Evolutionary conservation across 2,888 invertebrate genomes (phyloP).

Genomic region (Ormyrus pomaceus): DNA sequence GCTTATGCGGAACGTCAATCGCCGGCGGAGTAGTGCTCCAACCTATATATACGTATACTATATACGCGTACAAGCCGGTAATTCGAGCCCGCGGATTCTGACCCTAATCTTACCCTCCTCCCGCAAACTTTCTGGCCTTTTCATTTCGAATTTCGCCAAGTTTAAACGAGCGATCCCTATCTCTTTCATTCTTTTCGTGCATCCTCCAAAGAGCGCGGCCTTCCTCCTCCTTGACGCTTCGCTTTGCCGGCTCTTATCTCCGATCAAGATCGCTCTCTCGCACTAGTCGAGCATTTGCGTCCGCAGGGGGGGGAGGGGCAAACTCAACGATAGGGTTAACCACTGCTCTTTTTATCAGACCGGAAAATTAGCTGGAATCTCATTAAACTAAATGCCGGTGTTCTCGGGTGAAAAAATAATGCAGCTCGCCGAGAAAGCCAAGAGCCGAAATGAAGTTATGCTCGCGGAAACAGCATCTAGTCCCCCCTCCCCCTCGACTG

Average conservation of each 20-base stretch:
- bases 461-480: no score
- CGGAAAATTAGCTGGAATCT: neutral
- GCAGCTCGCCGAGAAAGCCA: no score
- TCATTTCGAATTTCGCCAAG: constrained; percentile 62
- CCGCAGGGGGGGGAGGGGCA: neutral
- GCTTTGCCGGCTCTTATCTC: constrained; percentile 11
- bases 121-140: constrained; percentile 56
- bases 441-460: no score
- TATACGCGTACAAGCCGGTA: neutral
- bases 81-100: constrained; percentile 58
- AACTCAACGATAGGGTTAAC: constrained; percentile 3
- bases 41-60: no score
- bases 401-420: no score
- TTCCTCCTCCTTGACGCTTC: neutral
- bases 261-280: constrained; percentile 22
- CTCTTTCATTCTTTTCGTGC: constrained; percentile 40
- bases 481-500: no score
- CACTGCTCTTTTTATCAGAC: neutral
- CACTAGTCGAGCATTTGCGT: constrained; percentile 9
- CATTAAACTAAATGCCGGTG: no score
- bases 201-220: neutral
- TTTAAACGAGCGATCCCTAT: constrained; percentile 63
- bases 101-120: constrained; percentile 49
- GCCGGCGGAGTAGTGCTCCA: neutral
- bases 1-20: neutral